Evolutionary conservation across 2,113 vertebrate genomes (phyloP).

Genomic region (Sus scrofa): DNA sequence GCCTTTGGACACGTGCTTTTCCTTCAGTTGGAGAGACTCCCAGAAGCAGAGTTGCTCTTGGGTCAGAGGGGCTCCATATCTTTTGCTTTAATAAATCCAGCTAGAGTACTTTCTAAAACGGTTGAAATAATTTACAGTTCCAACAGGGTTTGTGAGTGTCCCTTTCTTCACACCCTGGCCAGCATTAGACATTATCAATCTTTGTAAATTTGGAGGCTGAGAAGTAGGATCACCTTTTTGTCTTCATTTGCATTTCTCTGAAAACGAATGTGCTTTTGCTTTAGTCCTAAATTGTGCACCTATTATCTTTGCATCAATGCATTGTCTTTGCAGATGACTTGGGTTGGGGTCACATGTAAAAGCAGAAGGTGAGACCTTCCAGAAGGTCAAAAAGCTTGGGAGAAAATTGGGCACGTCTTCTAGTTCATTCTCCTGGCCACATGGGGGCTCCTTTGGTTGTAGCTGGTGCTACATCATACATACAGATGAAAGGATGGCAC

Average conservation of each 20-base stretch:
- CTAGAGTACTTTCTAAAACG: conserved; percentile 61
- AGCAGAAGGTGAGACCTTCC: conserved; percentile 4
- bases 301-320: not conserved
- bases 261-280: conserved; percentile 5
- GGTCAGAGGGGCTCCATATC: conserved; percentile 57
- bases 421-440: not conserved
- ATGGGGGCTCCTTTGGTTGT: not conserved
- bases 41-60: conserved; percentile 61
- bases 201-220: conserved; percentile 48
- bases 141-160: not conserved
- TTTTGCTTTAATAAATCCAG: conserved; percentile 75
- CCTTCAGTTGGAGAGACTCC: conserved; percentile 66
- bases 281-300: not conserved
- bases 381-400: not conserved
- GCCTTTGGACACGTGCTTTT: conserved; percentile 60
- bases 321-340: not conserved
- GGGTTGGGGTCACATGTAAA: not conserved
- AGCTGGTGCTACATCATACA: not conserved
- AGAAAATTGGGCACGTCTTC: not conserved
- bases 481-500: not conserved
- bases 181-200: not conserved
- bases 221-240: not conserved
- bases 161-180: not conserved
- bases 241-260: conserved; percentile 54
- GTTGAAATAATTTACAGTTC: conserved; percentile 58